phyloP scores from a whole-genome alignment of 2,113 vertebrate species.

The Nyctereutes procyonoides region DNA sequence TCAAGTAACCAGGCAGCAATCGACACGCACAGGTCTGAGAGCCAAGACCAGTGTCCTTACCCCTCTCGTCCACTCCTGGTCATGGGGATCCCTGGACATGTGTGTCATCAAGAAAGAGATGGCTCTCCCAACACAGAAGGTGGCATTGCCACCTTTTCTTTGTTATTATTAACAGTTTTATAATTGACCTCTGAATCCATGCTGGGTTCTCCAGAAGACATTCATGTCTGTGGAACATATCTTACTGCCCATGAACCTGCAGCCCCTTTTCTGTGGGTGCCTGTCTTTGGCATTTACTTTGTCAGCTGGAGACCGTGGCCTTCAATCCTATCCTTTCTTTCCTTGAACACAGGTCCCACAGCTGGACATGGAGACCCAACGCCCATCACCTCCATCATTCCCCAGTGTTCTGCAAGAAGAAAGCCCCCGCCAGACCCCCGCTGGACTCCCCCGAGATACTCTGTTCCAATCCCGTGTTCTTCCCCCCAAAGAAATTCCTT shows the following conservation, averaged over 20 bases:
- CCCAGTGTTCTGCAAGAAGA: conserved; percentile 64
- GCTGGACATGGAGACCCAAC: conserved; percentile 66
- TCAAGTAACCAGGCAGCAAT: not conserved
- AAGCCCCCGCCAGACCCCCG: conserved; percentile 5
- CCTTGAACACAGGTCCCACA: conserved; percentile 66
- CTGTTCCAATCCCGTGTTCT: conserved; percentile 58
- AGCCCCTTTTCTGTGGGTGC: not conserved
- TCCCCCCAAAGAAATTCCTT: conserved; percentile 69
- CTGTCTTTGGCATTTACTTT: not conserved
- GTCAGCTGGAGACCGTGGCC: not conserved
- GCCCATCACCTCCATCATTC: conserved; percentile 60
- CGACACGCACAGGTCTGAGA: not conserved
- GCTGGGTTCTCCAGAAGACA: not conserved
- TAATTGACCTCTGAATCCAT: not conserved
- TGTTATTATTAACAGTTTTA: not conserved
- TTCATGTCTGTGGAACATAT: not conserved
- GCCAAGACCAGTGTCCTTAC: not conserved
- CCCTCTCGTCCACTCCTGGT: not conserved
- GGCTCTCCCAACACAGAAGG: not conserved
- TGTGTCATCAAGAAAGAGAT: not conserved
- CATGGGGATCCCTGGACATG: not conserved
- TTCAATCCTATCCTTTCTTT: conserved; percentile 47
- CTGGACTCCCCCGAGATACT: conserved; percentile 65
- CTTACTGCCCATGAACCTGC: not conserved
- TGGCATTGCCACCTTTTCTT: not conserved